Conservation (phyloP, 2,797 vertebrate genomes). For the Spea hammondii region DNA sequence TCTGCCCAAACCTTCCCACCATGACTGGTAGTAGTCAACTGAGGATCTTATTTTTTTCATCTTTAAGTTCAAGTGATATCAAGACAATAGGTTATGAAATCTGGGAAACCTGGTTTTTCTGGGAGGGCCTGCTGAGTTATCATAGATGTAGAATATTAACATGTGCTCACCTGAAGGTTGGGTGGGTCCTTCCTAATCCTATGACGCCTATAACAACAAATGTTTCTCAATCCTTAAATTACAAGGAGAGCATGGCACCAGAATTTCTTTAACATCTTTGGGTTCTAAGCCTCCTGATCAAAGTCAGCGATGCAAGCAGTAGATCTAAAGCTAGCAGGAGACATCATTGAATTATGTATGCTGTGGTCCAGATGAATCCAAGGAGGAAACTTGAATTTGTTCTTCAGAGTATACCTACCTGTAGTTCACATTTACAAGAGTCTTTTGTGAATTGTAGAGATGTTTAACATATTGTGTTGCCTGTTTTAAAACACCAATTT, state of each 20-base stretch:
- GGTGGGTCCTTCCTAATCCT: conserved; percentile 33
- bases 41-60: conserved; percentile 7
- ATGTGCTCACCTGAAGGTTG: conserved; percentile 37
- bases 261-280: conserved; percentile 1
- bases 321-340: background rate
- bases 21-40: background rate
- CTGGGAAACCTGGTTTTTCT: conserved; percentile 35
- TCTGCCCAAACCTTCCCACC: conserved; percentile 8
- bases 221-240: conserved; percentile 32
- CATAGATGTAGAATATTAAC: conserved; percentile 6
- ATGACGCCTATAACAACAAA: conserved; percentile 38
- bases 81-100: conserved; percentile 19
- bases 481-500: too few relatives aligned
- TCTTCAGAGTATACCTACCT: too few relatives aligned
- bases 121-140: conserved; percentile 19
- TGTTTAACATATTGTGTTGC: too few relatives aligned
- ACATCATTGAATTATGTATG: background rate
- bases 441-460: too few relatives aligned
- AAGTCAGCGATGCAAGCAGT: background rate
- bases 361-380: too few relatives aligned
- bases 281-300: background rate
- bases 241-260: background rate
- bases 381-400: too few relatives aligned
- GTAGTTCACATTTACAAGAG: too few relatives aligned
- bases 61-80: conserved; percentile 23